Conservation (phyloP, 2,113 vertebrate species). For the Ptilorrhoa leucosticta region DNA sequence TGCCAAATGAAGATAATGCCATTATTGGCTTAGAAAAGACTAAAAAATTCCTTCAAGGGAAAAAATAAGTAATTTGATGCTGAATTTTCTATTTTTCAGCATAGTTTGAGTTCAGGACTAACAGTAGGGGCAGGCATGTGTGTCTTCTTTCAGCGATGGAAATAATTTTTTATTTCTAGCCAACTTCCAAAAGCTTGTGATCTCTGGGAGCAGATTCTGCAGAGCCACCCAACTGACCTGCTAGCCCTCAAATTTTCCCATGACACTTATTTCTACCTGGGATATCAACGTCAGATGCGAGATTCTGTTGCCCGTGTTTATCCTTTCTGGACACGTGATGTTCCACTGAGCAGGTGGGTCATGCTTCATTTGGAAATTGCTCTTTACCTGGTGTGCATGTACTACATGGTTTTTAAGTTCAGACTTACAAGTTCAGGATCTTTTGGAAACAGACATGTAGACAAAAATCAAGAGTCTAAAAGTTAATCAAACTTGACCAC, state of each 20-base stretch:
- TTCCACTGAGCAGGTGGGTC: constrained; percentile 83
- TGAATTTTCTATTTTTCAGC: background rate
- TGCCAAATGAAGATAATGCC: background rate
- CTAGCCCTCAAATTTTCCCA: constrained; percentile 90
- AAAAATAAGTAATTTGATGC: background rate
- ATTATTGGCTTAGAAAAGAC: background rate
- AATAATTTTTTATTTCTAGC: constrained; percentile 60
- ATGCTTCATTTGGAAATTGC: background rate
- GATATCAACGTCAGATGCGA: constrained; percentile 80
- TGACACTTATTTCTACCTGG: constrained; percentile 87
- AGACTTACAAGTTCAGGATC: background rate
- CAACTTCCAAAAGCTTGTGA: constrained; percentile 77
- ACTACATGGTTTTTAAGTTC: background rate
- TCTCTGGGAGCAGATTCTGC: constrained; percentile 87
- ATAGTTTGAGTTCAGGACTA: background rate
- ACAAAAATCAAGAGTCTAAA: background rate
- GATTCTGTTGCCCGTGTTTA: constrained; percentile 87
- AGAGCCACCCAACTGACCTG: constrained; percentile 87
- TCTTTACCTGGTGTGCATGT: background rate
- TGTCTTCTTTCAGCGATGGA: background rate
- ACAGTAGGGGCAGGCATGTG: background rate
- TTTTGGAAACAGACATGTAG: background rate
- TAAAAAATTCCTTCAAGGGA: background rate
- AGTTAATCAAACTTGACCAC: background rate
- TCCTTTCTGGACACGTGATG: constrained; percentile 84